A percentile compares a stretch with the other conserved stretches of the same genome.
These are phyloP conservation scores for Drosophila eugracilis DNA, from an alignment of 1,140 invertebrate genomes.

Conservation along the genomic window DNA sequence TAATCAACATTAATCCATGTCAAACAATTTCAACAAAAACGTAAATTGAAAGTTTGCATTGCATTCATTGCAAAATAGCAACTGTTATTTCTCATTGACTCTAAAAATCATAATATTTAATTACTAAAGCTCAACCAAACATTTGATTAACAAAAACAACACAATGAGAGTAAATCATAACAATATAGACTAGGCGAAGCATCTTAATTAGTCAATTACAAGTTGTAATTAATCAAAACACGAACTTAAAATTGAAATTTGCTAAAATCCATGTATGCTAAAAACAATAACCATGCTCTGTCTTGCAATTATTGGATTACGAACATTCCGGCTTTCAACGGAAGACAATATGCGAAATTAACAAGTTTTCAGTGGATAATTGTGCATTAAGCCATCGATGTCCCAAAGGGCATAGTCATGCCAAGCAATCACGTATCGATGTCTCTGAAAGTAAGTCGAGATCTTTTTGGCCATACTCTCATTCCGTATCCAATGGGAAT, in stretches of 20 bases:
- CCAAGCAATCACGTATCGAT: conserved; percentile 27
- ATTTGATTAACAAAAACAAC: neutral
- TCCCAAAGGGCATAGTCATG: neutral
- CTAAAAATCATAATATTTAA: conserved; percentile 3
- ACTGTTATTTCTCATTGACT: neutral
- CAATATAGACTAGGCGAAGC: neutral
- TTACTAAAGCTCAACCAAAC: conserved; percentile 3
- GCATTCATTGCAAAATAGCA: no score
- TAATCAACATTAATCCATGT: no score
- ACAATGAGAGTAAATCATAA: neutral
- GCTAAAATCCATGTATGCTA: neutral
- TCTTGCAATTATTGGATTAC: conserved; percentile 40
- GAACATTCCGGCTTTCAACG: neutral
- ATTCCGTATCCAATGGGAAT: conserved; percentile 18
- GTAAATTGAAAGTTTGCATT: no score
- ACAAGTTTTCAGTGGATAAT: conserved; percentile 43
- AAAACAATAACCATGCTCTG: conserved; percentile 32
- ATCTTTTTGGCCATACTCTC: conserved; percentile 1
- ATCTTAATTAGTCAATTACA: conserved; percentile 44
- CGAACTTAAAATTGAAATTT: conserved; percentile 18
- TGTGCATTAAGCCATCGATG: conserved; percentile 29
- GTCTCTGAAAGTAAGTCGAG: conserved; percentile 12
- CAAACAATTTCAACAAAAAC: no score
- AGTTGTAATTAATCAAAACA: conserved; percentile 39
- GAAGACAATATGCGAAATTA: conserved; percentile 28